Conservation (phyloP, 2,797 vertebrate species). For the Acanthurus lineatus region DNA sequence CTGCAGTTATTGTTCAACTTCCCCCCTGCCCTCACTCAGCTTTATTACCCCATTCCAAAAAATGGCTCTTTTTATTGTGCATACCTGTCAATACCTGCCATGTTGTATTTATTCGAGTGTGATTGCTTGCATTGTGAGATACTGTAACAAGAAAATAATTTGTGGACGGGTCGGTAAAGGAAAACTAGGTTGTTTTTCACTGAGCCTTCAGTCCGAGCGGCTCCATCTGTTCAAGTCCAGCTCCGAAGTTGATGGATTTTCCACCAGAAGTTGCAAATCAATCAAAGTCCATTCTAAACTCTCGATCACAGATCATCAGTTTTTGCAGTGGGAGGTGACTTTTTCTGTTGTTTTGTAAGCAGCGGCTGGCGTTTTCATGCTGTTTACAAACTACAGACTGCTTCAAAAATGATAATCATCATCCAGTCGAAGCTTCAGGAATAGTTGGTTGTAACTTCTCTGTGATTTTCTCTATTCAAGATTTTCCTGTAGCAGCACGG, state of each 20-base stretch:
- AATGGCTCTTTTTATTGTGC: slow-evolving; percentile 32
- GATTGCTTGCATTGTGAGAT: slow-evolving; percentile 17
- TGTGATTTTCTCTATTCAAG: no score
- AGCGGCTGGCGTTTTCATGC: no score
- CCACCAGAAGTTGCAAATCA: slow-evolving; percentile 18
- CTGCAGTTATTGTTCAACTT: slow-evolving; percentile 59
- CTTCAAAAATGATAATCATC: no score
- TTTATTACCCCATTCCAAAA: slow-evolving; percentile 68
- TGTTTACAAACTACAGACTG: no score
- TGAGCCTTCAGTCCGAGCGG: slow-evolving; percentile 34
- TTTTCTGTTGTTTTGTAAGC: no score
- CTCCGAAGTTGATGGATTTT: slow-evolving; percentile 57
- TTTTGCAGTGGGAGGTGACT: no score
- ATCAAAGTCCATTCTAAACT: slow-evolving; percentile 6
- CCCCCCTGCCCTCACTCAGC: slow-evolving; percentile 63
- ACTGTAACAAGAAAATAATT: slow-evolving; percentile 36
- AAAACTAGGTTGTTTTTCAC: slow-evolving; percentile 24
- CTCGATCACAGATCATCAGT: no score
- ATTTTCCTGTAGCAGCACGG: no score
- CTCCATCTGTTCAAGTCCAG: slow-evolving; percentile 46
- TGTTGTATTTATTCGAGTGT: slow-evolving; percentile 27
- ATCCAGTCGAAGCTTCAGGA: no score
- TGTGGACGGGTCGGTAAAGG: slow-evolving; percentile 37
- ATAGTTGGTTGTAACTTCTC: no score
- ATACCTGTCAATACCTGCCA: slow-evolving; percentile 31